Percentiles rank a stretch among this genome's conserved stretches.
Evolutionary conservation across 2,113 vertebrate species (phyloP).

Genomic region (Neomonachus schauinslandi): DNA sequence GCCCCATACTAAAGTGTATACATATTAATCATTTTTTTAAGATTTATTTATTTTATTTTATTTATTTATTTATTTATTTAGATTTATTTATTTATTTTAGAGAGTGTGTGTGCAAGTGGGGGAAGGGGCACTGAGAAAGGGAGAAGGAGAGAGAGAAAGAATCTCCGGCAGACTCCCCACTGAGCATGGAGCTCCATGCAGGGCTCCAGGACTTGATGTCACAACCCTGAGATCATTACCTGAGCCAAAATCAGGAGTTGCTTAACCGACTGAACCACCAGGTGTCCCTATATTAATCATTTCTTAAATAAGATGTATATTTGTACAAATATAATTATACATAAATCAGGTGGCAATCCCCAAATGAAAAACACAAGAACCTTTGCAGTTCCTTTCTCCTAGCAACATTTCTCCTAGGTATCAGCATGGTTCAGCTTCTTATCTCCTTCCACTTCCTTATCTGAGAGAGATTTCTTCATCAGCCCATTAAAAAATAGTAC

Average conservation of each 20-base stretch:
- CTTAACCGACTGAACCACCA: neutral
- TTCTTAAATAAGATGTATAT: neutral
- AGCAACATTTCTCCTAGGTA: neutral
- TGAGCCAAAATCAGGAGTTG: neutral
- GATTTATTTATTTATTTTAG: neutral
- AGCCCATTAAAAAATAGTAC: neutral
- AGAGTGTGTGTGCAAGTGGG: neutral
- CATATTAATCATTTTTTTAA: neutral
- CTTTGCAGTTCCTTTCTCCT: neutral
- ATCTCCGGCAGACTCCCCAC: too few species aligned
- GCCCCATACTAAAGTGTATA: neutral
- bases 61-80: neutral
- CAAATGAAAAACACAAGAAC: neutral
- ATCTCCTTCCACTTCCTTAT: neutral
- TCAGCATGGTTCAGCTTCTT: neutral
- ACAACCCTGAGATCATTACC: neutral
- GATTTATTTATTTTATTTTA: neutral
- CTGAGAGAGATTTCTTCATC: neutral
- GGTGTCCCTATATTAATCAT: neutral
- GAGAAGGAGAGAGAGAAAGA: too few species aligned
- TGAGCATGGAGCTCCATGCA: neutral
- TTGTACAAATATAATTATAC: neutral
- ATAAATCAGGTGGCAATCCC: neutral
- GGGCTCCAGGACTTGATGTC: neutral
- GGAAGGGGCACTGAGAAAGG: neutral